Evolutionary conservation across 1,140 invertebrate genomes (phyloP).

Genomic region (Stenopsyche tienmushanensis): DNA sequence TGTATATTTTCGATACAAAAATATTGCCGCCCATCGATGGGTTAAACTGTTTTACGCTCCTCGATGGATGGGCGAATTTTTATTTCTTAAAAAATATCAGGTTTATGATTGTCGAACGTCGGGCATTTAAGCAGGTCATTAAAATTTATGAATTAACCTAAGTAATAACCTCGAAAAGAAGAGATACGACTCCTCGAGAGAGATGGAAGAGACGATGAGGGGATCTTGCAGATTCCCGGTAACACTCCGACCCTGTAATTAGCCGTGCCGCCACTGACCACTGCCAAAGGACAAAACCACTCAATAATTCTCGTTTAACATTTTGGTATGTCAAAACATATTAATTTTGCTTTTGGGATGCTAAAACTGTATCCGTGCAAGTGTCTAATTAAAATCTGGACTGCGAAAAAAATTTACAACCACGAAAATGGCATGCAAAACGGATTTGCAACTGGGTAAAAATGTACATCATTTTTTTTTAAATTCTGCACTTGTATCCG

Average conservation of each 20-base stretch:
- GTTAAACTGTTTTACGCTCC: not conserved
- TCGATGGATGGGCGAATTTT: not conserved
- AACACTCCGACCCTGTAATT: constrained; percentile 19
- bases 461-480: not conserved
- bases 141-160: constrained; percentile 31
- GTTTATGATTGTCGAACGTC: too few species aligned
- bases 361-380: not conserved
- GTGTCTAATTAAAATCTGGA: not conserved
- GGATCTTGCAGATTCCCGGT: not conserved
- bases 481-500: too few species aligned
- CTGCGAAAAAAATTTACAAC: not conserved
- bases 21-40: too few species aligned
- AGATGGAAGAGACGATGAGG: not conserved
- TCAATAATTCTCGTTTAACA: not conserved
- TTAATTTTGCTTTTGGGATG: not conserved
- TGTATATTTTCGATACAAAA: too few species aligned
- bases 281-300: not conserved
- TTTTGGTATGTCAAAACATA: not conserved
- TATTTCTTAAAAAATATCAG: too few species aligned
- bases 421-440: not conserved
- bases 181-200: not conserved
- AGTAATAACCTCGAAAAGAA: not conserved
- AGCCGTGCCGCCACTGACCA: not conserved
- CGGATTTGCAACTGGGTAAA: not conserved
- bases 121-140: constrained; percentile 21